Percentiles rank a stretch among this genome's conserved stretches.
These are phyloP conservation scores for Leuciscus waleckii DNA, from an alignment of 2,797 vertebrate genomes.

Conservation along the genomic window DNA sequence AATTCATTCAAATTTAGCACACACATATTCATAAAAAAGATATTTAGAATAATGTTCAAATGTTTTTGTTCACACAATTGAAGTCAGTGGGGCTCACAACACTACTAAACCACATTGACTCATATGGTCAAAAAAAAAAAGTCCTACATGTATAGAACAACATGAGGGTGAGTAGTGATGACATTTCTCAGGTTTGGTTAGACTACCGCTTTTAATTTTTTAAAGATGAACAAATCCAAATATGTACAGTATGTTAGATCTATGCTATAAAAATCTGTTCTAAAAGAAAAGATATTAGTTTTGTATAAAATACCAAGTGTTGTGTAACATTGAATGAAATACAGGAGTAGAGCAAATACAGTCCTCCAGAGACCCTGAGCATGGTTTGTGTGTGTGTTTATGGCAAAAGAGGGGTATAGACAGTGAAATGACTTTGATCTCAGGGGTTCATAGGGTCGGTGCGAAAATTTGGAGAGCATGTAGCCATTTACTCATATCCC, in stretches of 20 bases:
- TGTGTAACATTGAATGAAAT: slow-evolving; percentile 46
- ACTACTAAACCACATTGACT: not conserved
- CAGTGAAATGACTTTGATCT: slow-evolving; percentile 45
- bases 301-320: slow-evolving; percentile 54
- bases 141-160: not conserved
- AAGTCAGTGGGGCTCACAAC: not conserved
- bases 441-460: slow-evolving; percentile 31
- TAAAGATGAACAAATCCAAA: not conserved
- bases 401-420: slow-evolving; percentile 19
- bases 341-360: not conserved
- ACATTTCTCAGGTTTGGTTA: not conserved
- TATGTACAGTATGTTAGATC: not conserved
- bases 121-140: not conserved
- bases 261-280: not conserved
- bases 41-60: not conserved
- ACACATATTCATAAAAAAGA: too few relatives aligned
- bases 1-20: not conserved
- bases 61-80: not conserved
- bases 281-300: not conserved
- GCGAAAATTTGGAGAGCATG: slow-evolving; percentile 19
- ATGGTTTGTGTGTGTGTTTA: slow-evolving; percentile 29
- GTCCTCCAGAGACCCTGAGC: slow-evolving; percentile 1
- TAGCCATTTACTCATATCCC: slow-evolving; percentile 46
- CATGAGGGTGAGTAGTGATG: not conserved
- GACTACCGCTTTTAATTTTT: not conserved